Evolutionary conservation across 2,797 vertebrate genomes (phyloP), one percentile per base, ranked within the genome.

Genomic region (Anguilla pacifica): DNA sequence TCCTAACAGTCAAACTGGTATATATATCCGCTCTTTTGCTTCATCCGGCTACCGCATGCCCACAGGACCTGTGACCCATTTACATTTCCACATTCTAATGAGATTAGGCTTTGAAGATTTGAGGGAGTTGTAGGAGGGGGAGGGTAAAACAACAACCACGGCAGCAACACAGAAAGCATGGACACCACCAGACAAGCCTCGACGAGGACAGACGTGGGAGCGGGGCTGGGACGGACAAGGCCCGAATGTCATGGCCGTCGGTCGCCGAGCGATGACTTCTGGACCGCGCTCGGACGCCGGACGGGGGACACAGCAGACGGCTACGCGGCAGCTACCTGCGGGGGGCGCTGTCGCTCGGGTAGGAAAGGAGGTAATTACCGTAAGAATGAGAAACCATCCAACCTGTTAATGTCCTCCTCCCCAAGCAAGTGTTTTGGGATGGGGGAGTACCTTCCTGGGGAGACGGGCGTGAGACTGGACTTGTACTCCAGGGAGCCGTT

Each of bases 401-500:
- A 99, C 98, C 98, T 99, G 97, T 97, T 98, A 95, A 99, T 97
- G 95, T 99, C 98, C 0, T 99, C 98, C 93, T 98, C 98, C 95
- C 97, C 96, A 91, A 98, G 96, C 96, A 99, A 97, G 96, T 98
- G 97, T 96, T 97, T 98, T 92, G 97, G 97, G 93, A 99, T 96
- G 92, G 97, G 98, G 87, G 98, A 98, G 92, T 99, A 98, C 96
- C 97, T 98, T 96, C 97, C 97, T 0, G 98, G 97, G 92, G 98
- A 98, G 93, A 98, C 97, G 64, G 97, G 97, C 9, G 97, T 96
- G 92, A 97, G 94, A 88, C 97, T 97, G 74, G 97, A 94, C 96
- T 98, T 98, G 95, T 98, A 99, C 93, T 99, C 98, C 97, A 98
- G 96, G 94, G 97, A 98, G 94, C 97, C 97, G 43, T 97, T 98